Evolutionary conservation across 2,797 vertebrate genomes (phyloP).

Genomic region (Sebastiscus tertius): DNA sequence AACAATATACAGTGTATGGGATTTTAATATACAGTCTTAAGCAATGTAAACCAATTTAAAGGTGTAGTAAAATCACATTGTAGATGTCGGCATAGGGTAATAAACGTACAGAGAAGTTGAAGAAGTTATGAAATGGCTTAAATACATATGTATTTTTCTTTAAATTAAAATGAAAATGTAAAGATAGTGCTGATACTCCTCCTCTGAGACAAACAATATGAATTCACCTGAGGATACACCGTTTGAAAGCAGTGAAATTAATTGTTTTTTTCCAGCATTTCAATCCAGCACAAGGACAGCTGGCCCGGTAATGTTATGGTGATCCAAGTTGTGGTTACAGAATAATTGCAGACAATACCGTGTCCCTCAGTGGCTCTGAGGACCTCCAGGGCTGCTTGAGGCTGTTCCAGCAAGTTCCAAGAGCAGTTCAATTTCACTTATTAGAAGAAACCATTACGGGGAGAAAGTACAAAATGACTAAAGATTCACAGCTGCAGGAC

Average conservation of each 20-base stretch:
- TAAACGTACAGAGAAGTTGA: neutral
- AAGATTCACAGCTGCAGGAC: neutral
- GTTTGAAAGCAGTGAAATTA: neutral
- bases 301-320: neutral
- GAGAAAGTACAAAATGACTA: neutral
- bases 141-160: neutral
- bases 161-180: neutral
- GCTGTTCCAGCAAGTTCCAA: neutral
- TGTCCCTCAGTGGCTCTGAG: neutral
- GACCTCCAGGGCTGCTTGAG: neutral
- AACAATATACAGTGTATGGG: no score
- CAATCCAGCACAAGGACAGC: neutral
- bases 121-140: neutral
- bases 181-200: neutral
- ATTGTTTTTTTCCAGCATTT: neutral
- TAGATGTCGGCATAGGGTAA: no score
- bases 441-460: conserved; percentile 2
- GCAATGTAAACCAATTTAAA: no score
- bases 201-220: neutral
- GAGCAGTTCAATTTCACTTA: neutral
- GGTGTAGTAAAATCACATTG: no score
- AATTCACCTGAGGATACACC: neutral
- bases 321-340: neutral
- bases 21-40: no score
- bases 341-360: neutral